Percentiles rank a stretch among this genome's conserved stretches.
These are phyloP conservation scores for Sparidentex hasta DNA, from an alignment of 2,797 vertebrate genomes.

Conservation along the genomic window DNA sequence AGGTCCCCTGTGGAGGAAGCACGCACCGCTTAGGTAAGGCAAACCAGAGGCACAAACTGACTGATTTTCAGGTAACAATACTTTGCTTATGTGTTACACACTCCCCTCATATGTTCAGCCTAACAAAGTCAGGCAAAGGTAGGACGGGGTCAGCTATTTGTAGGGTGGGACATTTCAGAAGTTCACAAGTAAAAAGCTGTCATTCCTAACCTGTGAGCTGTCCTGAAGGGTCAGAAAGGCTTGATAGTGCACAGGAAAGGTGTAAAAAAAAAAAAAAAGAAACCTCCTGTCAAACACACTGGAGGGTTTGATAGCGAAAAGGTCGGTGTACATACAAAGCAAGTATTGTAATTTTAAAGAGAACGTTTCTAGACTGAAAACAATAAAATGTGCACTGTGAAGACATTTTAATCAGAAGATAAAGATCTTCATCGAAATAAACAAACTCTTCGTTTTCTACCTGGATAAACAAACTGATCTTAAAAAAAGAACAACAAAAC, in stretches of 20 bases:
- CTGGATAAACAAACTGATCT: no score
- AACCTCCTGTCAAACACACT: constrained; percentile 21
- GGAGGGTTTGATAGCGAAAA: not conserved
- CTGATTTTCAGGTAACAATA: constrained; percentile 50
- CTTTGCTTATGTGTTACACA: constrained; percentile 53
- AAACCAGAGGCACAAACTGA: constrained; percentile 59
- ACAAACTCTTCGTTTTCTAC: no score
- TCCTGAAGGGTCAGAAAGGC: not conserved
- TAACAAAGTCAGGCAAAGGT: constrained; percentile 48
- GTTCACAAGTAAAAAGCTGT: constrained; percentile 37
- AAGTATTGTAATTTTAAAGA: not conserved
- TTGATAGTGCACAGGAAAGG: constrained; percentile 16
- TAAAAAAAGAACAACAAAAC: no score
- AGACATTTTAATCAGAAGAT: no score
- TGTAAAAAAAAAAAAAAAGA: not conserved
- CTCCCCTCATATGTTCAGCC: constrained; percentile 29
- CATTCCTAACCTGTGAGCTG: constrained; percentile 26
- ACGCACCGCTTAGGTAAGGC: constrained; percentile 47
- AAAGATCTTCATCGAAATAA: no score
- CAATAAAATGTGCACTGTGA: not conserved
- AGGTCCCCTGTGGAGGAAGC: constrained; percentile 62
- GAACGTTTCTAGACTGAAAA: not conserved
- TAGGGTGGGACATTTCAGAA: constrained; percentile 39
- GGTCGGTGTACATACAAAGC: not conserved
- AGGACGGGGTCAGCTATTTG: constrained; percentile 45